Percentiles rank a stretch among this genome's conserved stretches.
These are phyloP conservation scores for Cynocephalus volans DNA, from an alignment of 2,113 vertebrate genomes.

Conservation along the genomic window DNA sequence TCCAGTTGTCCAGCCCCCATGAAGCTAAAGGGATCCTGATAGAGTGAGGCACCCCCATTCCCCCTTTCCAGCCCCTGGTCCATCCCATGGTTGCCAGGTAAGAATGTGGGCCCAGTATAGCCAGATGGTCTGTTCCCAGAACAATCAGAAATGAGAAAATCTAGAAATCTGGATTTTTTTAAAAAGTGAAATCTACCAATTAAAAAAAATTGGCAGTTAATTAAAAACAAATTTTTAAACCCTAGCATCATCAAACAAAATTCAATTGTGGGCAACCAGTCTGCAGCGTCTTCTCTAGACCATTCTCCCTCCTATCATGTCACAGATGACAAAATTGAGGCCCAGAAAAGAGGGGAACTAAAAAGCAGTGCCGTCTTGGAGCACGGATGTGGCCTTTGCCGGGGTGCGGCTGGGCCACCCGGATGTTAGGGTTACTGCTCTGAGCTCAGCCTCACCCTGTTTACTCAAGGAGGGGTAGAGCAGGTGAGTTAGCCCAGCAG, in stretches of 20 bases:
- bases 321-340: not conserved
- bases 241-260: not conserved
- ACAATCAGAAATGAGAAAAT: not conserved
- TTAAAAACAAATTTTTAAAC: conserved; percentile 10
- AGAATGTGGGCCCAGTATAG: not conserved
- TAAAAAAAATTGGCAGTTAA: not conserved
- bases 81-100: not conserved
- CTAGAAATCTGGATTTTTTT: conserved; percentile 2
- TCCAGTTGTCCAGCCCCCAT: not conserved
- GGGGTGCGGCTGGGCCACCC: conserved; percentile 67
- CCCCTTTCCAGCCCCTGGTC: not conserved
- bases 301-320: not conserved
- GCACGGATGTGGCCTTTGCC: conserved; percentile 57
- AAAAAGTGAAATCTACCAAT: not conserved
- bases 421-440: conserved; percentile 76
- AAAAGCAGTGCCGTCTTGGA: not conserved
- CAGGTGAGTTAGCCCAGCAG: not conserved
- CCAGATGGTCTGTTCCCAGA: not conserved
- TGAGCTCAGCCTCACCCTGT: conserved; percentile 84
- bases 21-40: rapidly evolving
- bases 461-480: conserved; percentile 84
- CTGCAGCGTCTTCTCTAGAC: not conserved
- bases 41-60: too few relatives aligned
- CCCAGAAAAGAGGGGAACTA: not conserved
- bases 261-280: not conserved